Evolutionary conservation across 2,113 vertebrate species (phyloP).

Genomic region (Ictalurus furcatus): DNA sequence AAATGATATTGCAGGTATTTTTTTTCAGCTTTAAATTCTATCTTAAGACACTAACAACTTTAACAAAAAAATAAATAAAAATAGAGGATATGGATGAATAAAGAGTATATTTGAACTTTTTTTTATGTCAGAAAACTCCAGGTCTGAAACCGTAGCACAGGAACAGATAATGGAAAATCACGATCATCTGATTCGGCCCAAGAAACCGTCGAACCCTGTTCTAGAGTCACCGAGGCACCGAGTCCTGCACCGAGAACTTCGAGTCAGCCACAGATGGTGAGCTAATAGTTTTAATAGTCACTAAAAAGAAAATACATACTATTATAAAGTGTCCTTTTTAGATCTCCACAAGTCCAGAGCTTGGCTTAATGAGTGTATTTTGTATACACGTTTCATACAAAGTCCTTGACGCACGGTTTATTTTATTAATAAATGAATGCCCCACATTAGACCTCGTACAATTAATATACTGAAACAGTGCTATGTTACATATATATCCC

Average conservation of each 20-base stretch:
- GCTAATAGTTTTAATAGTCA: not conserved
- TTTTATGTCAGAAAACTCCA: constrained; percentile 49
- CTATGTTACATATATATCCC: not conserved
- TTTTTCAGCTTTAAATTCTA: not conserved
- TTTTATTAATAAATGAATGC: not conserved
- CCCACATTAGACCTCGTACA: not conserved
- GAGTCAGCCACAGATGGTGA: constrained; percentile 71
- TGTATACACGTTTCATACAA: not conserved
- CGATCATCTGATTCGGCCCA: constrained; percentile 62
- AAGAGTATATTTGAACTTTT: not conserved
- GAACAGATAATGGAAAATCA: constrained; percentile 45
- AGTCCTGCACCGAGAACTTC: constrained; percentile 70
- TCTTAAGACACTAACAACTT: not conserved
- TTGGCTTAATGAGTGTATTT: not conserved
- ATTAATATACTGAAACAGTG: not conserved
- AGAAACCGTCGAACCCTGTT: constrained; percentile 57
- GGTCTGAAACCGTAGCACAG: constrained; percentile 22
- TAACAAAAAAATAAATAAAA: not conserved
- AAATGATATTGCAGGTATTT: not conserved
- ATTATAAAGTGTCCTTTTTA: not conserved
- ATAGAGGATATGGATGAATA: not conserved
- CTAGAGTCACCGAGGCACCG: constrained; percentile 55
- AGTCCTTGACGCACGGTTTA: not conserved
- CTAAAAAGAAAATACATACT: not conserved
- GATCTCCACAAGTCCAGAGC: not conserved